A percentile compares a stretch with the other conserved stretches of the same genome.
These are phyloP conservation scores for Scomber scombrus DNA, from an alignment of 2,113 vertebrate species.

Conservation along the genomic window DNA sequence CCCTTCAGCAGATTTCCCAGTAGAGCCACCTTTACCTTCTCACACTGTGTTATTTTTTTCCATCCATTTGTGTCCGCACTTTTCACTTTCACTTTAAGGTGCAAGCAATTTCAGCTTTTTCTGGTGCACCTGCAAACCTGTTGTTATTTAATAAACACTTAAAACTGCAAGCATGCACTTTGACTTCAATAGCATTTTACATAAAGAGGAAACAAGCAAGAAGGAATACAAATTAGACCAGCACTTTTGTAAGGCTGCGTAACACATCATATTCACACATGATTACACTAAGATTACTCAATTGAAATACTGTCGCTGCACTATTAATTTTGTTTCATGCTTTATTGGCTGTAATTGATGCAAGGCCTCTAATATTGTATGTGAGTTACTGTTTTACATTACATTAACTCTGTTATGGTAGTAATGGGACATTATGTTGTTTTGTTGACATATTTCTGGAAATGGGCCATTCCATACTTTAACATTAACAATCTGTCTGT, in stretches of 20 bases:
- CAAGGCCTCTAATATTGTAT: background rate
- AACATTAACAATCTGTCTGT: background rate
- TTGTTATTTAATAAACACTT: constrained; percentile 25
- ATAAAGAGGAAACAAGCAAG: background rate
- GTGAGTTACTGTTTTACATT: background rate
- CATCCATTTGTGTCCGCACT: constrained; percentile 46
- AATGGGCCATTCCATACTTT: background rate
- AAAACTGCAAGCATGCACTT: constrained; percentile 4
- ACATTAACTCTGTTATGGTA: too few species aligned
- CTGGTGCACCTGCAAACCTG: constrained; percentile 23
- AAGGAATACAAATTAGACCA: constrained; percentile 40
- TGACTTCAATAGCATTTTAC: constrained; percentile 27
- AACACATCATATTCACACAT: background rate
- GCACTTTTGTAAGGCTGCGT: background rate
- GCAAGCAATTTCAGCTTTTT: constrained; percentile 35
- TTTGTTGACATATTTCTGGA: background rate
- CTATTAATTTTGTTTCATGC: constrained; percentile 16
- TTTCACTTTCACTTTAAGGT: constrained; percentile 54
- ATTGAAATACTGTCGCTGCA: constrained; percentile 1
- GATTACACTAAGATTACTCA: constrained; percentile 19
- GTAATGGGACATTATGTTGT: too few species aligned
- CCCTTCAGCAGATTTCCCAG: constrained; percentile 70
- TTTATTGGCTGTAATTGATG: constrained; percentile 20
- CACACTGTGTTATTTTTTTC: constrained; percentile 44
- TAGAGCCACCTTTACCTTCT: constrained; percentile 48